Evolutionary conservation across 1,140 invertebrate genomes (phyloP).

Genomic region (Drosophila simulans): DNA sequence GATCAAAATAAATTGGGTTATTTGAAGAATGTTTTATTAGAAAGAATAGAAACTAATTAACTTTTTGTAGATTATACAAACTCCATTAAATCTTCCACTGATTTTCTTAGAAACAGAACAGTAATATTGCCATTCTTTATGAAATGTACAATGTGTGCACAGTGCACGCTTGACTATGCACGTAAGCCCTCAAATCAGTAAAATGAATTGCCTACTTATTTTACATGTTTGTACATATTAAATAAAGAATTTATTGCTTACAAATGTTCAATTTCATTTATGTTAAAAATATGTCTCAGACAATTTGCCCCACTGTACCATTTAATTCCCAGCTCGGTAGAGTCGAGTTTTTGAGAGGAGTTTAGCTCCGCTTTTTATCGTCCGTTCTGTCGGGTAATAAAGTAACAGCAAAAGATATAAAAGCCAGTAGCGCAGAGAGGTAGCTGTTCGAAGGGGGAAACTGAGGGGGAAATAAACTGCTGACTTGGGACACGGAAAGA

Average conservation of each 20-base stretch:
- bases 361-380: conserved; percentile 60
- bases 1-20: too few relatives aligned
- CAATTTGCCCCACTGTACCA: conserved; percentile 36
- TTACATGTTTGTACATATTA: not conserved
- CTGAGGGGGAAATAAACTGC: conserved; percentile 9
- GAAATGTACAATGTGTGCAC: too few relatives aligned
- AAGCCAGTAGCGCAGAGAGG: conserved; percentile 19
- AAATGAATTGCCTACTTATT: too few relatives aligned
- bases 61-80: too few relatives aligned
- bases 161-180: too few relatives aligned
- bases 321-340: conserved; percentile 28
- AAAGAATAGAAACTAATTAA: too few relatives aligned
- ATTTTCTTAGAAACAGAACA: too few relatives aligned
- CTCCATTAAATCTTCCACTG: too few relatives aligned
- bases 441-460: not conserved
- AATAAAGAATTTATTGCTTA: not conserved
- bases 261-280: too few relatives aligned
- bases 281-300: not conserved
- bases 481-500: conserved; percentile 15
- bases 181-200: too few relatives aligned
- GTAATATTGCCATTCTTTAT: too few relatives aligned
- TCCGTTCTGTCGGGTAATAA: conserved; percentile 67
- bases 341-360: conserved; percentile 29
- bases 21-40: too few relatives aligned
- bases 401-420: conserved; percentile 76